phyloP scores from a whole-genome alignment of 2,113 vertebrate species.

The human region DNA sequence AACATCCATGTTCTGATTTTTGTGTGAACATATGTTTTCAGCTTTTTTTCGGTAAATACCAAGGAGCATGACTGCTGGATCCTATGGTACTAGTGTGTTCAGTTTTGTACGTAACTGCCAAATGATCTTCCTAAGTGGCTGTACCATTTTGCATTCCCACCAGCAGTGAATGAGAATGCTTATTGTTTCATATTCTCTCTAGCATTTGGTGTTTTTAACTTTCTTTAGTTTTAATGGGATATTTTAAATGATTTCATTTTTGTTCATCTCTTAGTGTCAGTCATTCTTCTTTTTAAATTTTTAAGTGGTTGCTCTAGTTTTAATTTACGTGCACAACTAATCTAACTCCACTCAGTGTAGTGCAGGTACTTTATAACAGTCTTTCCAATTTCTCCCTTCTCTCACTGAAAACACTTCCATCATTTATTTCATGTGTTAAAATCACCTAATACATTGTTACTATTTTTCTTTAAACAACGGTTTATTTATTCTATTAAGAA shows the following conservation, averaged over 20 bases:
- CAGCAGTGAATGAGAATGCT: too few relatives aligned
- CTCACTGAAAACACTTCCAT: background rate
- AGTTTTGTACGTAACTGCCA: background rate
- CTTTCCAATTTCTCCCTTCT: background rate
- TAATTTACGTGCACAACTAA: background rate
- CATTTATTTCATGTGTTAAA: background rate
- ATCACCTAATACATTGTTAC: background rate
- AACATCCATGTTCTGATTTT: background rate
- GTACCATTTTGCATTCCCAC: too few relatives aligned
- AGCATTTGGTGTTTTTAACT: background rate
- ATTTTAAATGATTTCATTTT: background rate
- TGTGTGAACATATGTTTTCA: background rate
- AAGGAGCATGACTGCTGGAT: too few relatives aligned
- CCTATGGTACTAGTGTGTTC: background rate
- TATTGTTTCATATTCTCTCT: background rate
- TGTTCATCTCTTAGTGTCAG: background rate
- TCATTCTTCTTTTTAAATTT: background rate
- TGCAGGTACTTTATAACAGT: background rate
- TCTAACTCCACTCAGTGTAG: background rate
- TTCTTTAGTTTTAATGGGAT: background rate
- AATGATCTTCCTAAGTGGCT: too few relatives aligned
- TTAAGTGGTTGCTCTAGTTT: background rate
- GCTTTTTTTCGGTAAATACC: background rate
- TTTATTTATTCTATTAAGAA: background rate
- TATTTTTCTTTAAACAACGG: background rate